A percentile compares a stretch with the other conserved stretches of the same genome.
These are phyloP conservation scores for Coenonympha glycerion DNA, from an alignment of 2,888 invertebrate genomes.

Conservation along the genomic window DNA sequence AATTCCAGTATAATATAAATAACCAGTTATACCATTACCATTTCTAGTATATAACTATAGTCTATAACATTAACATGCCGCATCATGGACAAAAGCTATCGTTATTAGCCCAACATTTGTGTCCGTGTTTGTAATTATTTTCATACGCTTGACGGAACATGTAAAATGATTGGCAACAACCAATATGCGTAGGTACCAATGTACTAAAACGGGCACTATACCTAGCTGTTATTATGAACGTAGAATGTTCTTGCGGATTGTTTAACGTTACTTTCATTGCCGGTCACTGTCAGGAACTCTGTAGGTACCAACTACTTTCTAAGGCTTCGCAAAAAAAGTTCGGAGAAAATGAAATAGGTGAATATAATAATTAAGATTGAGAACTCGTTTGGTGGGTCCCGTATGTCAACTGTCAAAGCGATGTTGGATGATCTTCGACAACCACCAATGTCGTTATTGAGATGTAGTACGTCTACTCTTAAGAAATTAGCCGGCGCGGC, in stretches of 20 bases:
- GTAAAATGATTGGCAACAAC: background rate
- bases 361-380: background rate
- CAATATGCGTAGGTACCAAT: background rate
- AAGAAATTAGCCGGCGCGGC: too few relatives aligned
- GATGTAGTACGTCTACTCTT: too few relatives aligned
- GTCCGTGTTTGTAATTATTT: background rate
- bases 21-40: too few relatives aligned
- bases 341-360: constrained; percentile 9
- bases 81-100: too few relatives aligned
- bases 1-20: too few relatives aligned
- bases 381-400: background rate
- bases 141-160: background rate
- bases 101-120: background rate
- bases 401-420: background rate
- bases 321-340: constrained; percentile 13
- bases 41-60: too few relatives aligned
- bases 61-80: too few relatives aligned
- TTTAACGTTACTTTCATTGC: constrained; percentile 19
- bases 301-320: constrained; percentile 28
- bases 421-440: background rate
- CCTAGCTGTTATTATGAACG: background rate
- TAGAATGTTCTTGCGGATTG: background rate
- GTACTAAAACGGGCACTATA: background rate
- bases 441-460: too few relatives aligned
- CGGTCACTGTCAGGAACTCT: too few relatives aligned